phyloP scores from a whole-genome alignment of 2,113 vertebrate species.

The Clarias magur region DNA sequence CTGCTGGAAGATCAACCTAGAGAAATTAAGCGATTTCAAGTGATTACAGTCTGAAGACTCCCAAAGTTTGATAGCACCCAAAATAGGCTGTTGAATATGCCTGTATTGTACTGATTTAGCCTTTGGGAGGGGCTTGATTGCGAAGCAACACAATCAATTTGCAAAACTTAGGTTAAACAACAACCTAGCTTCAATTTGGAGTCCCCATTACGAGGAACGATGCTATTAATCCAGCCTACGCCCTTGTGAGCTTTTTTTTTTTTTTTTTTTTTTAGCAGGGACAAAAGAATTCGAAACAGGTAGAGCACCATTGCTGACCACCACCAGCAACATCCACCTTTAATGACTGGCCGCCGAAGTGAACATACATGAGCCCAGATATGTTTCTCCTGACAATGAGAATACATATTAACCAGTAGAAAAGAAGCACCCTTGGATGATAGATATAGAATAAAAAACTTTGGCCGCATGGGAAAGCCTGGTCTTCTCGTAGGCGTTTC shows the following conservation, averaged over 20 bases:
- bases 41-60: conserved; percentile 50
- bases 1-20: conserved; percentile 51
- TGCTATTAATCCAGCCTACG: conserved; percentile 16
- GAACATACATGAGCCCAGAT: conserved; percentile 49
- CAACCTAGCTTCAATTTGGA: conserved; percentile 17
- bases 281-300: conserved; percentile 22
- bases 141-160: conserved; percentile 39
- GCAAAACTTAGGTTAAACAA: conserved; percentile 15
- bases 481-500: conserved; percentile 38
- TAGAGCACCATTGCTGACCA: conserved; percentile 39
- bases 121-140: conserved; percentile 42
- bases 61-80: conserved; percentile 45
- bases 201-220: conserved; percentile 1
- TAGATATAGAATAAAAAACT: conserved; percentile 56
- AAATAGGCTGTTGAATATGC: conserved; percentile 47
- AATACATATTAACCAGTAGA: conserved; percentile 55
- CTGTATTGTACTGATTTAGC: conserved; percentile 48
- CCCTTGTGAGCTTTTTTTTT: conserved; percentile 29
- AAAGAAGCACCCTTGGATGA: conserved; percentile 63
- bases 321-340: conserved; percentile 38
- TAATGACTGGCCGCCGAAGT: conserved; percentile 39
- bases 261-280: conserved; percentile 9
- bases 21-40: conserved; percentile 36
- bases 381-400: conserved; percentile 49
- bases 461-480: conserved; percentile 49